Evolutionary conservation across 2,888 invertebrate genomes (phyloP).

Genomic region (Emesis furor): DNA sequence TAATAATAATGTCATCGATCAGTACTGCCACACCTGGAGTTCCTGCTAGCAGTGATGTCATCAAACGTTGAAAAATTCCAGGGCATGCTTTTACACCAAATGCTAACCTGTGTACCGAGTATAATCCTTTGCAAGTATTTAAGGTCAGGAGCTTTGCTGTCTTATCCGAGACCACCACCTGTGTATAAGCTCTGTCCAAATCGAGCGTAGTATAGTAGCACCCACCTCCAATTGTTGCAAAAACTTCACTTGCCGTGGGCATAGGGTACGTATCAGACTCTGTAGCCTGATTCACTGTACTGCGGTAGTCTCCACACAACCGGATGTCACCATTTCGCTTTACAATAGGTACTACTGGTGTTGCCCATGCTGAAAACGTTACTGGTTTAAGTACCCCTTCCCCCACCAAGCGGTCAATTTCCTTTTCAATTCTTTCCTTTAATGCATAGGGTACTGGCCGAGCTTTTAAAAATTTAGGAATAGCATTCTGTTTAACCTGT

Average conservation of each 20-base stretch:
- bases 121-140: slow-evolving; percentile 72
- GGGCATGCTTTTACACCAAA: slow-evolving; percentile 68
- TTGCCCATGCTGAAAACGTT: slow-evolving; percentile 35
- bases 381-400: slow-evolving; percentile 29
- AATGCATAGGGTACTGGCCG: too few species aligned
- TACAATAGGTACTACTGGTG: slow-evolving; percentile 42
- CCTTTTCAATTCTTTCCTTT: slow-evolving; percentile 40
- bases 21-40: slow-evolving; percentile 65
- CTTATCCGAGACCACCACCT: slow-evolving; percentile 57
- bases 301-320: slow-evolving; percentile 60
- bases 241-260: slow-evolving; percentile 63
- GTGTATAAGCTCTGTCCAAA: slow-evolving; percentile 65
- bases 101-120: slow-evolving; percentile 52
- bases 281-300: slow-evolving; percentile 66
- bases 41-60: slow-evolving; percentile 47
- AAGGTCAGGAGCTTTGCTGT: slow-evolving; percentile 69
- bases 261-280: slow-evolving; percentile 70
- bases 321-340: slow-evolving; percentile 21
- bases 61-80: slow-evolving; percentile 70
- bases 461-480: too few species aligned
- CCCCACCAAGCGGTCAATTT: slow-evolving; percentile 30
- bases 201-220: slow-evolving; percentile 63
- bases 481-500: too few species aligned
- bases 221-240: slow-evolving; percentile 66
- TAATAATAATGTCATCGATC: slow-evolving; percentile 72